A percentile compares a stretch with the other conserved stretches of the same genome.
phyloP scores from a whole-genome alignment of 2,113 vertebrate genomes.

The Carassius auratus region DNA sequence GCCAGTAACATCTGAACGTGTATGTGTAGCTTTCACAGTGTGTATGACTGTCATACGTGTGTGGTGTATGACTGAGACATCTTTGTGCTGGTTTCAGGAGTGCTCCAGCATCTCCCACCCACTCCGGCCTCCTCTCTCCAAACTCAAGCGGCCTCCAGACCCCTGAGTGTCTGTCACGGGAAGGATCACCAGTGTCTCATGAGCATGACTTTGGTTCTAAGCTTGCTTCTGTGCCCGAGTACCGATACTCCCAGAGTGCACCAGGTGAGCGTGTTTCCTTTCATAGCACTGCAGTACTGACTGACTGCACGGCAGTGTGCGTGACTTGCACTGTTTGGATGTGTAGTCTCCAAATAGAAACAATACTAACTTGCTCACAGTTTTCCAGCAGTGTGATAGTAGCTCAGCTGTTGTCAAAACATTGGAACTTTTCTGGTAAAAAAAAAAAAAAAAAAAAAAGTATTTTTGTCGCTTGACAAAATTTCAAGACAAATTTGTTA shows the following conservation, averaged over 20 bases:
- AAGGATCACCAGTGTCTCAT: constrained; percentile 92
- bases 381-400: not conserved
- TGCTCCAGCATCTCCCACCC: constrained; percentile 94
- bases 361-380: not conserved
- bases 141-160: constrained; percentile 95
- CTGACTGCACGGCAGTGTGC: not conserved
- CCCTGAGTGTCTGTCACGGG: constrained; percentile 93
- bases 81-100: constrained; percentile 77
- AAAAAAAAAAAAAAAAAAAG: too few species aligned
- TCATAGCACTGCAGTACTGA: not conserved
- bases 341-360: not conserved
- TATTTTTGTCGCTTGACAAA: not conserved
- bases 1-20: not conserved
- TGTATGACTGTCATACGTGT: not conserved
- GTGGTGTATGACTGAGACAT: constrained; percentile 1
- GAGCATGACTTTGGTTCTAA: constrained; percentile 93
- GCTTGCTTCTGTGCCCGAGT: constrained; percentile 92
- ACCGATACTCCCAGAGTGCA: constrained; percentile 94
- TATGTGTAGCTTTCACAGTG: constrained; percentile 13
- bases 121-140: constrained; percentile 92
- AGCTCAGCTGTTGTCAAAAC: not conserved
- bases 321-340: not conserved
- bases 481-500: not conserved
- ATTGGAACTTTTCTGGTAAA: not conserved
- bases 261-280: constrained; percentile 80